Evolutionary conservation across 2,888 invertebrate genomes (phyloP), one percentile per base, ranked within the genome.

Genomic region (Drosophila atroscutellata): DNA sequence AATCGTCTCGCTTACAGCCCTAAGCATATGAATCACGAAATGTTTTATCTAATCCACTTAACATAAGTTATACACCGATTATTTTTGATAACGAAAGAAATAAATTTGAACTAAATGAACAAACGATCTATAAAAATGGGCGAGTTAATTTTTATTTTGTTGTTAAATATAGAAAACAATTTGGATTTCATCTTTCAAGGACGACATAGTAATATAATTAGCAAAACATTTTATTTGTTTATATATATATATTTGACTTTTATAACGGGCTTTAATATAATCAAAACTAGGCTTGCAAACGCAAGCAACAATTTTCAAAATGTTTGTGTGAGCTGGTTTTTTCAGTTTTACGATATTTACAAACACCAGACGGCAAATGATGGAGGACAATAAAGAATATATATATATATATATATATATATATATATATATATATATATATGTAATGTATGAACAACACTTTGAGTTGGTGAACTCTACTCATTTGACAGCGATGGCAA

Each of bases 31-130:
- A 63, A 67, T 70, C 81, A 77, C 80, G 54, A 67, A 66, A 70
- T 49, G 57, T 70, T 78, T 83, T 75, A 66, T 77, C 81, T 81
- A 81, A 86, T 75, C 75, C 83, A 83, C 68, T 59, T 71, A 81
- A 77, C 77, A 80, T 60, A 77, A 86, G 75, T 69, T 72, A 62
- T 75, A 81, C 83, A 77, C 77, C 34, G 77, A 73, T 71, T 77
- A 84, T 71, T 76, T 77, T 72, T 80, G 71, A 55, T 77, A 77
- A 75, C 66, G 56, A 64, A 54, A 0, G 36, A 71, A 78, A 77
- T 75, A 75, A 78, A 78, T 54, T 59, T 61, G 52, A 45, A 77
- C 42, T 47, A 58, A 66, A 61, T 58, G 36, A 56, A 24, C 39
- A 57, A 58, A 13, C n/a, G 4, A 54, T 15, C 15, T 37, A 3